Evolutionary conservation across 1,140 invertebrate genomes (phyloP).

Genomic region (Brachionus koreanus): DNA sequence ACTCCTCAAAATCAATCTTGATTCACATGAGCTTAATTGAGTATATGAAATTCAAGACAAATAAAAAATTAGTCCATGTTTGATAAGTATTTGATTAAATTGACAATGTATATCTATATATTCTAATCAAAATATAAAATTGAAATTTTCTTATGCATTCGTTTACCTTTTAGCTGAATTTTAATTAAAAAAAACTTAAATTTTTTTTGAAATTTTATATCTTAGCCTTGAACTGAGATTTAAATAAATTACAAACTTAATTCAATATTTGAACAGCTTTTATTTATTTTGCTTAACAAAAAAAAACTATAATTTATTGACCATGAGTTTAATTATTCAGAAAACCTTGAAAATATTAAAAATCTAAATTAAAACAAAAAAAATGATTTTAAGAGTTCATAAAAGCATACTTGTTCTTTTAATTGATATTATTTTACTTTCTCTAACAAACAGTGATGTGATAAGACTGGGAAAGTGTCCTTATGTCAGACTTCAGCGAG

Average conservation of each 20-base stretch:
- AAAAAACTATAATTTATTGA: background rate
- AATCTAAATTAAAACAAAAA: background rate
- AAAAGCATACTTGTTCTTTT: background rate
- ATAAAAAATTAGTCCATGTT: background rate
- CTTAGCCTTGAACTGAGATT: background rate
- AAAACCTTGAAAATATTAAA: background rate
- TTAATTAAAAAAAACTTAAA: background rate
- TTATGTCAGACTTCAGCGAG: background rate
- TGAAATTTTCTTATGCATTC: background rate
- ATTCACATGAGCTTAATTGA: background rate
- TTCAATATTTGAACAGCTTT: slow-evolving; percentile 33
- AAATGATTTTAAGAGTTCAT: background rate
- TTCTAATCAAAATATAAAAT: background rate
- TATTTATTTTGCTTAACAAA: background rate
- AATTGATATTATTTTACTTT: background rate
- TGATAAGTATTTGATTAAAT: background rate
- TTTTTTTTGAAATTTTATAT: background rate
- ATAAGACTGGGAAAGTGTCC: slow-evolving; percentile 39
- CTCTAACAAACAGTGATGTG: background rate
- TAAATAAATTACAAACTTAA: background rate
- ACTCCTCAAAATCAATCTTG: background rate
- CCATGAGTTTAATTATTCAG: background rate
- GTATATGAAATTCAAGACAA: background rate
- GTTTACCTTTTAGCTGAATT: background rate
- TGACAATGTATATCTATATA: background rate